phyloP scores from a whole-genome alignment of 2,113 vertebrate genomes.

The Formicarius rufipectus region DNA sequence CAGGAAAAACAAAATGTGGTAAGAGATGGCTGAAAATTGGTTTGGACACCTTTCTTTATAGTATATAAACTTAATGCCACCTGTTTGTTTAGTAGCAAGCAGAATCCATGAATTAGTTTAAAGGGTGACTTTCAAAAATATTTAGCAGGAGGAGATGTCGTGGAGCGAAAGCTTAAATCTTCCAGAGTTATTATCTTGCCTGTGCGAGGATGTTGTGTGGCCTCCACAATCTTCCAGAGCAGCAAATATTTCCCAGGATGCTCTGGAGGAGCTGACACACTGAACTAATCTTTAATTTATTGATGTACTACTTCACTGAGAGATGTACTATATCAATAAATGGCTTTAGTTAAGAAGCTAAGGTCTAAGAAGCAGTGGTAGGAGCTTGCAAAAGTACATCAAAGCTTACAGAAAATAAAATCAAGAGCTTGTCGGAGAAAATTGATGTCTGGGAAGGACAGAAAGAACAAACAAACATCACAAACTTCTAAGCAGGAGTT shows the following conservation, averaged over 20 bases:
- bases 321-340: slow-evolving; percentile 71
- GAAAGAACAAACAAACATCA: slow-evolving; percentile 47
- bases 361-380: slow-evolving; percentile 65
- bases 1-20: not conserved
- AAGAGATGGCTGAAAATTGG: not conserved
- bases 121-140: slow-evolving; percentile 46
- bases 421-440: slow-evolving; percentile 63
- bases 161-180: not conserved
- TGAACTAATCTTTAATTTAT: slow-evolving; percentile 77
- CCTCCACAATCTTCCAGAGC: slow-evolving; percentile 29
- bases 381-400: slow-evolving; percentile 54
- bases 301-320: slow-evolving; percentile 67
- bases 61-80: not conserved
- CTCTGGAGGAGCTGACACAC: slow-evolving; percentile 56
- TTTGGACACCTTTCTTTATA: not conserved
- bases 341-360: slow-evolving; percentile 70
- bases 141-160: not conserved
- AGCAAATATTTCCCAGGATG: slow-evolving; percentile 60
- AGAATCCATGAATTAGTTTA: slow-evolving; percentile 8
- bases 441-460: slow-evolving; percentile 58
- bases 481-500: slow-evolving; percentile 46
- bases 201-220: slow-evolving; percentile 1
- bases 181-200: not conserved
- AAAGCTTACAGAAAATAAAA: slow-evolving; percentile 66
- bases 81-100: not conserved